A percentile compares a stretch with the other conserved stretches of the same genome.
Conservation (phyloP, 2,113 vertebrate genomes). For the Bos taurus region DNA sequence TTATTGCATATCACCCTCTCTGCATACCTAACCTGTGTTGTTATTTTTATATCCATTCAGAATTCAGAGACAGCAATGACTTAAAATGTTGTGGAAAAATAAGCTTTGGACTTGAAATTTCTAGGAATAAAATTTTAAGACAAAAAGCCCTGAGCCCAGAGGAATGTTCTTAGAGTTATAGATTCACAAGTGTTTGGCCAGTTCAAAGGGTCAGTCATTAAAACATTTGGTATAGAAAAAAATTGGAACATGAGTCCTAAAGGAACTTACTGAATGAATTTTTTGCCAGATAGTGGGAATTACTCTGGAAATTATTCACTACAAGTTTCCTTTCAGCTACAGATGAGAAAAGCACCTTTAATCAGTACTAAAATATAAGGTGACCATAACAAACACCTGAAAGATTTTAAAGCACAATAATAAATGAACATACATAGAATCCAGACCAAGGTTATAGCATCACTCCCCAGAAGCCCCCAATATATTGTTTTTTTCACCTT, state of each 20-base stretch:
- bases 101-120: neutral
- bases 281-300: neutral
- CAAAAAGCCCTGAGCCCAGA: neutral
- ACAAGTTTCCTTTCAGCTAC: neutral
- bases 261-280: neutral
- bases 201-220: neutral
- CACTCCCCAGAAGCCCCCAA: accelerated
- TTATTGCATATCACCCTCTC: neutral
- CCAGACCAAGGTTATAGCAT: neutral
- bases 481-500: neutral
- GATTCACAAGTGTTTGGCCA: neutral
- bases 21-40: neutral
- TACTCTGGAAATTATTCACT: neutral
- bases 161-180: neutral
- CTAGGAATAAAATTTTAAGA: neutral
- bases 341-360: neutral
- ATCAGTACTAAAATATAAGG: neutral
- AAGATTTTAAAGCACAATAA: neutral
- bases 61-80: neutral
- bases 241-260: neutral
- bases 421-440: neutral
- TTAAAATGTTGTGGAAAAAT: neutral
- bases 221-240: neutral
- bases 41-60: neutral
- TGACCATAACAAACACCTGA: neutral